Base-by-base conservation (phyloP, 2,113 vertebrate species). In the Columba livia region DNA sequence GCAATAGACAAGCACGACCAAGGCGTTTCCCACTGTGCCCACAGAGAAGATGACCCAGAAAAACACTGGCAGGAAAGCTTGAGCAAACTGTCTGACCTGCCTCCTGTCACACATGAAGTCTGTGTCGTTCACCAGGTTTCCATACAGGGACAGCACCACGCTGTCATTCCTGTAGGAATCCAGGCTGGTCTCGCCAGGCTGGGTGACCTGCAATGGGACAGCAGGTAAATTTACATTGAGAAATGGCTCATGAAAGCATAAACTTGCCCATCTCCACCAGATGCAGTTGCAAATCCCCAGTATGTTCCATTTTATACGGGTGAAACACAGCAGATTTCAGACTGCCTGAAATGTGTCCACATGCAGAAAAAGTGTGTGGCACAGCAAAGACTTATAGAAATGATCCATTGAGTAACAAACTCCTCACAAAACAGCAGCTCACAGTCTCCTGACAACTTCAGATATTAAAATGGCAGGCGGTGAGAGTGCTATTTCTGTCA, bases 1-100 rank as follows among this genome's bases (percentile, higher is more conserved):
- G 89, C 97, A 97, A 95, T 98, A 99, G 95, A 99, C 97, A 1
- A 98, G 98, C 54, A 99, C 92, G 0, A 99, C 98, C 88, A 99
- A 79, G 44, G 98, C 78, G 25, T 99, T 99, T 23, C 99, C 99
- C 70, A 98, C 1, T 0, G 97, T 84, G 1, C 99, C 99, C n/a
- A 98, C 93, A 10, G 94, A 11, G 81, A 99, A 99, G 96, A 99
- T 98, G 19, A 98, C 94, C 98, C 98, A 98, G 96, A 98, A 99
- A 53, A 99, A 94, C 7, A 97, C 97, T 0, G 98, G 98, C 23
- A 99, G 97, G 11, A 98, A 98, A 40, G 94, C 77, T 23, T 86
- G 94, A 2, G 97, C 98, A 21, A 99, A 99, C 15, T 87, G 29
- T 73, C 98, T 96, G 60, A 98, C 98, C 34, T 95, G 90, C 57